phyloP scores from a whole-genome alignment of 2,113 vertebrate species.

The Daubentonia madagascariensis region DNA sequence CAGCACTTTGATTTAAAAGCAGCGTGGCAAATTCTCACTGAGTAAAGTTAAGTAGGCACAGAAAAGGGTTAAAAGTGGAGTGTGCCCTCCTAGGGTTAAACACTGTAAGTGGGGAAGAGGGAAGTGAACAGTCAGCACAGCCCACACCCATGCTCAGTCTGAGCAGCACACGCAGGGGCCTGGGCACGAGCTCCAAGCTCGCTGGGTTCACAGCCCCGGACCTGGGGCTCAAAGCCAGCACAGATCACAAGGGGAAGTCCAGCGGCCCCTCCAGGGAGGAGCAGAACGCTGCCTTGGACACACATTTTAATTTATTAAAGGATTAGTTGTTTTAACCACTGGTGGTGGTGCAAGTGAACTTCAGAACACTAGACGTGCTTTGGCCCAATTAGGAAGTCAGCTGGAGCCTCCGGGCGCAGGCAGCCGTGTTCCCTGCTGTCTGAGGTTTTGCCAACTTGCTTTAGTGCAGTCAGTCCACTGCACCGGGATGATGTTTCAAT shows the following conservation, averaged over 20 bases:
- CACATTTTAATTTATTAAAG: neutral
- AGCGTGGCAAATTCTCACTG: rapidly evolving
- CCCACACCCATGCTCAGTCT: neutral
- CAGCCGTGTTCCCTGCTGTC: slow-evolving; percentile 35
- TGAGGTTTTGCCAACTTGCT: slow-evolving; percentile 58
- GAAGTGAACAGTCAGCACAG: neutral
- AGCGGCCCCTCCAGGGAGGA: neutral
- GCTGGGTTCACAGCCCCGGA: neutral
- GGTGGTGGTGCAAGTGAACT: neutral
- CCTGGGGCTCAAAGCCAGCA: neutral
- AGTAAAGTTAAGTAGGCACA: rapidly evolving
- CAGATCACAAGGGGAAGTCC: neutral
- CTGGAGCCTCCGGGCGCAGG: neutral
- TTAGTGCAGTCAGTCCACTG: slow-evolving; percentile 31
- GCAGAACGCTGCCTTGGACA: neutral
- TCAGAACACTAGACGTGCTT: neutral
- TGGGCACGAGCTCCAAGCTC: neutral
- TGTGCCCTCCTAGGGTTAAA: no score
- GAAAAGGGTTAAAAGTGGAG: neutral
- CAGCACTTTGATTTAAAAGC: neutral
- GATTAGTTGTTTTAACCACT: neutral
- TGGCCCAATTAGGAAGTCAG: slow-evolving; percentile 53
- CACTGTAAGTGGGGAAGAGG: neutral
- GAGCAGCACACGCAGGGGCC: rapidly evolving
- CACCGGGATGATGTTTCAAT: slow-evolving; percentile 57